Conservation (phyloP, 2,888 invertebrate species). For the Teleogryllus oceanicus region DNA sequence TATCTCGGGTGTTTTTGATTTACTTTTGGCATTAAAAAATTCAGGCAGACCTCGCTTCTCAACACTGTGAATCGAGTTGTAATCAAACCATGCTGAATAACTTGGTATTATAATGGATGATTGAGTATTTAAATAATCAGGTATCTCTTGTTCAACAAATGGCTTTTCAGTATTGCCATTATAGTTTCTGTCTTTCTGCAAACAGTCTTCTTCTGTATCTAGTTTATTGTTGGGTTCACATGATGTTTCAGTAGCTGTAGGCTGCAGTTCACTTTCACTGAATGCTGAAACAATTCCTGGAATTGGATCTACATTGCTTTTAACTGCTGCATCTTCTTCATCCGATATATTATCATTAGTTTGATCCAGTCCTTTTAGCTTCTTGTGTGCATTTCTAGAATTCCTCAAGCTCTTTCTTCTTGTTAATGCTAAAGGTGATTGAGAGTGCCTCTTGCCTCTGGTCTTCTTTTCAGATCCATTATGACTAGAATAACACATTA, state of each 20-base stretch:
- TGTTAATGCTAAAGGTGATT: neutral
- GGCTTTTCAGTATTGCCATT: conserved; percentile 50
- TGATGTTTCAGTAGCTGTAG: conserved; percentile 64
- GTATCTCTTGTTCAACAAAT: conserved; percentile 89
- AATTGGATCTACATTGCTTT: neutral
- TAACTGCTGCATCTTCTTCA: neutral
- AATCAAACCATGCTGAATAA: conserved; percentile 99
- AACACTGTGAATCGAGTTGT: conserved; percentile 95
- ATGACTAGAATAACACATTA: neutral
- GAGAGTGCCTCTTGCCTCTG: neutral
- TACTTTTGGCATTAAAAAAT: conserved; percentile 92
- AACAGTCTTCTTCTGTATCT: conserved; percentile 59
- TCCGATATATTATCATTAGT: neutral
- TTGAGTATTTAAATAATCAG: conserved; percentile 92
- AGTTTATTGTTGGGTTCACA: conserved; percentile 76
- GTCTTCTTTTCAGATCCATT: neutral
- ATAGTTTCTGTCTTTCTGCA: neutral
- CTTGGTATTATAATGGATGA: conserved; percentile 87
- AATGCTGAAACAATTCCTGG: neutral
- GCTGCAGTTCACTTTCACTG: conserved; percentile 43
- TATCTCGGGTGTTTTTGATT: conserved; percentile 97
- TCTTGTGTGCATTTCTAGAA: neutral
- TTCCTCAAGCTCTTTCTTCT: conserved; percentile 46
- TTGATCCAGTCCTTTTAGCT: neutral
- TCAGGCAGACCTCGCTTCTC: conserved; percentile 96